Evolutionary conservation across 1,140 invertebrate species (phyloP).

Genomic region (Drosophila ananassae): DNA sequence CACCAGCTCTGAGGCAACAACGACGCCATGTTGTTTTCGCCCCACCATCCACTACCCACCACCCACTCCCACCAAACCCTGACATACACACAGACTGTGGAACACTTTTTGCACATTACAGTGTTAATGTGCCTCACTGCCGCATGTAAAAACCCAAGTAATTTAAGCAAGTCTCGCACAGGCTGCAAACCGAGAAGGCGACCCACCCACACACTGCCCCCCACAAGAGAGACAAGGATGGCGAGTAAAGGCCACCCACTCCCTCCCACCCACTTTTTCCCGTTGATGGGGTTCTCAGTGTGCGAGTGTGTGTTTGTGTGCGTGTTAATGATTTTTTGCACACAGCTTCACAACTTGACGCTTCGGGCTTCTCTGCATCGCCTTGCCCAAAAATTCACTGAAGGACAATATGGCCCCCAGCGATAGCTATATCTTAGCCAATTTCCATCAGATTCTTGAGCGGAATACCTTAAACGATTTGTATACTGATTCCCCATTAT

Average conservation of each 20-base stretch:
- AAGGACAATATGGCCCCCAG: too few relatives aligned
- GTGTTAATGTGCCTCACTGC: constrained; percentile 84
- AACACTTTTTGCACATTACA: constrained; percentile 83
- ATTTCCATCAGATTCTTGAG: too few relatives aligned
- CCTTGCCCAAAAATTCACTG: not conserved
- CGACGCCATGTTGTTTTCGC: constrained; percentile 76
- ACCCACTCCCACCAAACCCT: constrained; percentile 13
- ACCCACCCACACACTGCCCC: constrained; percentile 1
- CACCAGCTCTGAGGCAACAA: constrained; percentile 30
- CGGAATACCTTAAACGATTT: too few relatives aligned
- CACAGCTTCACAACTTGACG: constrained; percentile 82
- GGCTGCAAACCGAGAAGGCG: constrained; percentile 18
- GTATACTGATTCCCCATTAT: too few relatives aligned
- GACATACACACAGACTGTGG: constrained; percentile 36
- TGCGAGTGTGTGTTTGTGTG: constrained; percentile 60
- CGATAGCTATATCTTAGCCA: too few relatives aligned
- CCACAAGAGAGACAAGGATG: constrained; percentile 21
- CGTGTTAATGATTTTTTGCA: constrained; percentile 84
- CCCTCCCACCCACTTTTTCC: not conserved
- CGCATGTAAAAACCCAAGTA: constrained; percentile 82
- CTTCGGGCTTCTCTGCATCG: constrained; percentile 51
- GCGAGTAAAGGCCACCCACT: constrained; percentile 2
- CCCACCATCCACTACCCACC: constrained; percentile 3
- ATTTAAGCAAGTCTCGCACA: constrained; percentile 74
- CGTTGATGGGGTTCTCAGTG: constrained; percentile 5